Percentiles rank a stretch among this genome's conserved stretches.
Evolutionary conservation across 2,797 vertebrate genomes (phyloP).

Genomic region (Oophaga sylvatica): DNA sequence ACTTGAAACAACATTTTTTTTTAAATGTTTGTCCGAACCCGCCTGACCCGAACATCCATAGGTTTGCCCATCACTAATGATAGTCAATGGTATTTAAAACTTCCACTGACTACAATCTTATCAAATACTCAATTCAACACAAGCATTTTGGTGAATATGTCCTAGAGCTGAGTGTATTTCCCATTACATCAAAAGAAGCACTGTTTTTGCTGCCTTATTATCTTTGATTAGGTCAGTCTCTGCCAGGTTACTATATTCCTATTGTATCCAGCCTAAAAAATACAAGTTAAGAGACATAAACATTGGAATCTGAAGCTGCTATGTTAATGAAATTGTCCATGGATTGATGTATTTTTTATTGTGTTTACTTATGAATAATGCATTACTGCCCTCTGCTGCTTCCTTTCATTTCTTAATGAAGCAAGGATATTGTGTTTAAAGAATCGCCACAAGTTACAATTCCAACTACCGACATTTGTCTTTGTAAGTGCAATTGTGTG

Average conservation of each 20-base stretch:
- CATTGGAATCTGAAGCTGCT: not conserved
- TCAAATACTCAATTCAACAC: not conserved
- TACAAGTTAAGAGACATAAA: not conserved
- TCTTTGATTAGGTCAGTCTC: not conserved
- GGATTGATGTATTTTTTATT: not conserved
- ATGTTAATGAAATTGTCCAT: not conserved
- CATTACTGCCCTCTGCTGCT: constrained; percentile 22
- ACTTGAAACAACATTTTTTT: too few species aligned
- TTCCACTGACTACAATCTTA: too few species aligned
- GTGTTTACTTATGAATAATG: constrained; percentile 2
- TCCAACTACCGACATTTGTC: not conserved
- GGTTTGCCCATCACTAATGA: too few species aligned
- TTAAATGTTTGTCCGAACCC: too few species aligned
- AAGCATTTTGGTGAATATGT: not conserved
- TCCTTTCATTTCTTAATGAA: not conserved
- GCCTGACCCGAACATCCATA: too few species aligned
- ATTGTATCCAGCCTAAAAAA: not conserved
- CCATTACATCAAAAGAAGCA: not conserved
- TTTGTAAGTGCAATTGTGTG: too few species aligned
- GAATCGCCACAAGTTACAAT: not conserved
- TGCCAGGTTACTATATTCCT: not conserved
- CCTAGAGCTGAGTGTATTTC: not conserved
- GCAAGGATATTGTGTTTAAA: not conserved
- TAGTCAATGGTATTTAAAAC: too few species aligned
- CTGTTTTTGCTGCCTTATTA: not conserved